These are phyloP conservation scores for Pseudococcus viburni DNA, from an alignment of 2,888 invertebrate genomes.

Conservation along the genomic window DNA sequence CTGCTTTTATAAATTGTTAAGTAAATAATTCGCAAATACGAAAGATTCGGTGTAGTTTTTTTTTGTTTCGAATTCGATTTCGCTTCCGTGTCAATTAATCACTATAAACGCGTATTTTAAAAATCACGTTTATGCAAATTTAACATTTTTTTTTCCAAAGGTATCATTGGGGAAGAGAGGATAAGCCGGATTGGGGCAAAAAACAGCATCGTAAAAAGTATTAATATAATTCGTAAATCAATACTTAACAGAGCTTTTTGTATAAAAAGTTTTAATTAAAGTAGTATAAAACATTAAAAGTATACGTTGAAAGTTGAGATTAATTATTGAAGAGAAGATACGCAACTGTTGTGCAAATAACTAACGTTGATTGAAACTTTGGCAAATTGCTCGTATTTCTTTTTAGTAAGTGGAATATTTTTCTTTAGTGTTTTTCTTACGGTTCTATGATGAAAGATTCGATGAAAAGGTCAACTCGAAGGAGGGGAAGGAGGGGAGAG, in stretches of 20 bases:
- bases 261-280: constrained; percentile 38
- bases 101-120: constrained; percentile 12
- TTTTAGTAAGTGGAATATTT: neutral
- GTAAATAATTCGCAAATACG: constrained; percentile 28
- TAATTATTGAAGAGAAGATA: constrained; percentile 43
- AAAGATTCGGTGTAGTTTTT: constrained; percentile 10
- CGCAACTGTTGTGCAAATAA: constrained; percentile 47
- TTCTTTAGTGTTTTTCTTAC: neutral
- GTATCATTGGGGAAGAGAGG: neutral
- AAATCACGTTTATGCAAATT: neutral
- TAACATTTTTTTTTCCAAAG: constrained; percentile 2
- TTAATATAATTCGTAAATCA: constrained; percentile 43
- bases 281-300: constrained; percentile 42
- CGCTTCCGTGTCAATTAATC: constrained; percentile 44
- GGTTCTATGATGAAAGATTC: too few relatives aligned
- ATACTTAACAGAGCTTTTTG: neutral
- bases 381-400: constrained; percentile 9
- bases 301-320: constrained; percentile 25
- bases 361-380: constrained; percentile 17
- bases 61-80: neutral
- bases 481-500: too few relatives aligned
- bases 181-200: neutral
- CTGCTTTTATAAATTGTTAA: constrained; percentile 34
- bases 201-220: neutral
- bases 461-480: too few relatives aligned